Conservation (phyloP, 2,113 vertebrate genomes). For the Argyrosomus japonicus region DNA sequence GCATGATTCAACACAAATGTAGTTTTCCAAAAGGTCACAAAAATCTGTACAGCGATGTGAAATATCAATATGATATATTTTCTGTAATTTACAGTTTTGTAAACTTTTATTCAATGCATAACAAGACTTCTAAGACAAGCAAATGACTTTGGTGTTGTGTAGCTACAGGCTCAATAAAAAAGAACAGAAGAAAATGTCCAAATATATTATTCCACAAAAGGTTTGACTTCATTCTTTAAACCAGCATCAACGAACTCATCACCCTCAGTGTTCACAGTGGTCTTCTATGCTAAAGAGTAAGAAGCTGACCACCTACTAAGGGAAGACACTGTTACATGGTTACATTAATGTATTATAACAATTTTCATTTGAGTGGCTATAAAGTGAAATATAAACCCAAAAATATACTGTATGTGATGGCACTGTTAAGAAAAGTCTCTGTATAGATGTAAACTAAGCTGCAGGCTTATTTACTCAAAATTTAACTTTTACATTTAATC, state of each 20-base stretch:
- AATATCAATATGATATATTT: conserved; percentile 90
- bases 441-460: conserved; percentile 59
- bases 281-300: conserved; percentile 55
- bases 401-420: conserved; percentile 73
- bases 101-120: conserved; percentile 76
- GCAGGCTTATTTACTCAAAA: conserved; percentile 42
- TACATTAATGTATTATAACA: conserved; percentile 54
- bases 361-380: conserved; percentile 56
- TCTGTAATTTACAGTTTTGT: conserved; percentile 79
- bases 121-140: conserved; percentile 77
- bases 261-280: conserved; percentile 71
- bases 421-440: conserved; percentile 64
- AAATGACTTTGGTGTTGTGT: conserved; percentile 84
- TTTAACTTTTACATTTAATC: conserved; percentile 49
- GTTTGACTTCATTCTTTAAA: conserved; percentile 33
- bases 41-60: conserved; percentile 79
- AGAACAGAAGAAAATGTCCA: conserved; percentile 48
- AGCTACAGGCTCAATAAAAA: conserved; percentile 71
- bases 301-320: conserved; percentile 60
- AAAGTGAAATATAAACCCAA: conserved; percentile 68
- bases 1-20: conserved; percentile 64
- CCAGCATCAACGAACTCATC: conserved; percentile 41
- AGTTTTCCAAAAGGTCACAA: conserved; percentile 67
- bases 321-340: conserved; percentile 55
- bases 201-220: conserved; percentile 55